These are phyloP conservation scores for Heterodera carotae DNA, from an alignment of 1,140 invertebrate genomes.

Conservation along the genomic window DNA sequence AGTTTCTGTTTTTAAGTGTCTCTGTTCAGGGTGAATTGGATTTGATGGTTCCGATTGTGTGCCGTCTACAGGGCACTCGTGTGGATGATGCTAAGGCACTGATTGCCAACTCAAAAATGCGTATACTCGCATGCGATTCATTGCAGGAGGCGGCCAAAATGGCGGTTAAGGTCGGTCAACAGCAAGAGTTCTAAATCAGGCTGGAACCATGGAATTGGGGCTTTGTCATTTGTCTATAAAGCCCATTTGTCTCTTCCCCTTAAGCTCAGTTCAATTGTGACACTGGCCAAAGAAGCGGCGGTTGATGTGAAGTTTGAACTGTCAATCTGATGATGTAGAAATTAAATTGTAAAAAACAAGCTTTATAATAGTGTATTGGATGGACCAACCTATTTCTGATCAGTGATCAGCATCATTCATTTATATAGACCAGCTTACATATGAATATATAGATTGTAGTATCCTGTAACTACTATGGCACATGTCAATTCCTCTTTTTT, in stretches of 20 bases:
- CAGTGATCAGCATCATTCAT: too few relatives aligned
- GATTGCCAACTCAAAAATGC: constrained; percentile 50
- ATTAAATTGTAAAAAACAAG: too few relatives aligned
- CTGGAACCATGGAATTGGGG: too few relatives aligned
- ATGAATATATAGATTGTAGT: too few relatives aligned
- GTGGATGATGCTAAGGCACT: constrained; percentile 52
- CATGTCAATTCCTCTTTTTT: too few relatives aligned
- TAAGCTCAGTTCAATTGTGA: constrained; percentile 73
- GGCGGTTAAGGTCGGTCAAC: constrained; percentile 45
- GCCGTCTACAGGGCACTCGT: constrained; percentile 69
- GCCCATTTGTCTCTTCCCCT: constrained; percentile 70
- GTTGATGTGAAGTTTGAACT: constrained; percentile 95
- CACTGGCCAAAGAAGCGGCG: constrained; percentile 47
- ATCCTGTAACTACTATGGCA: too few relatives aligned
- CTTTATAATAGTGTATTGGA: too few relatives aligned
- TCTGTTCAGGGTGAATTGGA: constrained; percentile 74
- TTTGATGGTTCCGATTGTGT: constrained; percentile 84
- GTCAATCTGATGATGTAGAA: constrained; percentile 71
- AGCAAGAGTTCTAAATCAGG: too few relatives aligned
- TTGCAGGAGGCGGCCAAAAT: constrained; percentile 62
- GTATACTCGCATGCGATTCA: constrained; percentile 58
- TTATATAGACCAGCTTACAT: too few relatives aligned
- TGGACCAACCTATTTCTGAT: too few relatives aligned
- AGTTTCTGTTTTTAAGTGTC: neutral
- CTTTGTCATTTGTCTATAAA: too few relatives aligned